Base-by-base conservation (phyloP, 2,113 vertebrate species). In the Dipodomys merriami region DNA sequence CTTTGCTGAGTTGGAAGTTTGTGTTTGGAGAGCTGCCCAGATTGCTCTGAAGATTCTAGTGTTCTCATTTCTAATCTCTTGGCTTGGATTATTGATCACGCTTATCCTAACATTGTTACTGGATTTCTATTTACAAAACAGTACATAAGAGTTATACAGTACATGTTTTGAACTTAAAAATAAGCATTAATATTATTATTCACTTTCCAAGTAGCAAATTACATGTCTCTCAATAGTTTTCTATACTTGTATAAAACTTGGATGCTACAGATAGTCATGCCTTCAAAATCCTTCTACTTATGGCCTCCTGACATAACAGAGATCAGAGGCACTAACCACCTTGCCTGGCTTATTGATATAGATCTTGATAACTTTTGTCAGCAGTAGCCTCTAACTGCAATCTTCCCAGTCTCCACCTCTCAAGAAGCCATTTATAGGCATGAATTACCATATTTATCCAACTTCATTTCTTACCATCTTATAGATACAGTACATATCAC, bases 21-120 rank as follows among this genome's bases (percentile, higher is more conserved):
- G 99, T 1, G 99, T 99, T 96, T 99, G 99, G 71, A 99, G 98
- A 96, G 99, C 98, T 33, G 99, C 97, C 99, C 99, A 99, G 96
- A 99, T 98, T 29, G 99, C 99, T 95, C 98, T 98, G 62, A 98
- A 97, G 6, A 99, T 97, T 6, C 93, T 84, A 4, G 98, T 99
- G 2, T 96, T 98, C 94, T 98, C 97, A 3, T 95, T 93, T 1
- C 97, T 97, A 64, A 97, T 97, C 3, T 97, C 97, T 57, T 96
- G 97, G 13, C 97, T 98, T 0, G 99, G 99, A 95, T 99, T 99
- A 97, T 98, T 99, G 96, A 99, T 98, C 98, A 99, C 98, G 81
- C 99, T 98, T 95, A 99, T 98, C 57, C 99, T 98, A 81, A 99
- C 95, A 5, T 99, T 99, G 97, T 99, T 99, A 97, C 99, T 99